Evolutionary conservation across 1,140 invertebrate genomes (phyloP), one percentile per base, ranked within the genome.

Genomic region (Cheumatopsyche charites): DNA sequence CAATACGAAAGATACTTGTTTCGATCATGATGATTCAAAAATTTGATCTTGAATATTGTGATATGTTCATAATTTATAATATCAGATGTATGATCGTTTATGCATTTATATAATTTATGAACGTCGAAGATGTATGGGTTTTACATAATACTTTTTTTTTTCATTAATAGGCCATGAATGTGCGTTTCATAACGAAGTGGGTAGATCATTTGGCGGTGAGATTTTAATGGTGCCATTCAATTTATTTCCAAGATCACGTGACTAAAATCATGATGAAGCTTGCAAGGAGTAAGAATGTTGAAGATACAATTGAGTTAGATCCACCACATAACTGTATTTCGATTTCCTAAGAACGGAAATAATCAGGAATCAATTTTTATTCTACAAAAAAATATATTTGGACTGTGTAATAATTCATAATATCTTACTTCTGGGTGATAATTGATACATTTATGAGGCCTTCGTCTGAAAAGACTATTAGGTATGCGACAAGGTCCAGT

Each of bases 391-490:
- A n/a, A n/a, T n/a, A n/a, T n/a, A n/a, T n/a, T n/a, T n/a, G n/a
- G n/a, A n/a, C n/a, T 36, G 3, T 36, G 29, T 4, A 4, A 36
- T 36, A 9, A 36, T 36, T 36, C 29, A 36, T 36, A 36, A 4
- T 36, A 36, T 36, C 29, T 4, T 83, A 91, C 90, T 82, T 94
- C 92, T 12, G 93, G 92, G 82, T 95, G 94, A 82, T 95, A 94
- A 77, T 92, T 94, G 77, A 93, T 90, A 81, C 94, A 95, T 80
- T 92, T 90, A 61, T 86, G 87, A 41, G 92, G 91, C 76, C 91
- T 86, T 84, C 79, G 89, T 86, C 79, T 90, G 79, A 70, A 84
- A 83, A 79, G 88, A 85, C 78, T 85, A 82, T 71, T 80, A 68
- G 76, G 79, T 78, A 77, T 86, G 82, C 78, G 88, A 81, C 78